Evolutionary conservation across 2,797 vertebrate species (phyloP).

Genomic region (Pantherophis alleghaniensis): DNA sequence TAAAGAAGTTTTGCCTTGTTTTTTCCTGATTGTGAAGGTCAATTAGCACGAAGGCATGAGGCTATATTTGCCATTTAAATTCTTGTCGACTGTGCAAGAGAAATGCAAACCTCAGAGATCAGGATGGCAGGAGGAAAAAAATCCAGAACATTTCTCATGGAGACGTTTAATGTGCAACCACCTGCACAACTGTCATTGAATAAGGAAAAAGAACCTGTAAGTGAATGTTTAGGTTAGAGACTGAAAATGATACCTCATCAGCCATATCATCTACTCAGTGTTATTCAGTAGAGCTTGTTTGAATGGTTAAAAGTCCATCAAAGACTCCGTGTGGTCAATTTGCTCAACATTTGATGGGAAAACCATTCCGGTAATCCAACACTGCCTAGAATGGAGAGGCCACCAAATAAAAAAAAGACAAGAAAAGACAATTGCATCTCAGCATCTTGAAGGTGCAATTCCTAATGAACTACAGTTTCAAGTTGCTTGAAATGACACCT

Average conservation of each 20-base stretch:
- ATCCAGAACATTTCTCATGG: constrained; percentile 52
- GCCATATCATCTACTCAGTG: background rate
- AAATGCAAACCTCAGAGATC: constrained; percentile 57
- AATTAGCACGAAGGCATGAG: constrained; percentile 39
- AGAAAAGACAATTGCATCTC: background rate
- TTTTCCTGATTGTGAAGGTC: constrained; percentile 47
- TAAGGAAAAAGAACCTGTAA: background rate
- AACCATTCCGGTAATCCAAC: background rate
- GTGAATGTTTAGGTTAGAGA: background rate
- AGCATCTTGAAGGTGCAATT: background rate
- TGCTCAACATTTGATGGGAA: background rate
- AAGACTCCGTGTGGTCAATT: background rate
- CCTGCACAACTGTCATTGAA: background rate
- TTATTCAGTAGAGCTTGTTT: background rate
- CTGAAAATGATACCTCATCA: background rate
- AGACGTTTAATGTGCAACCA: constrained; percentile 38
- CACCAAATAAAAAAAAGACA: background rate
- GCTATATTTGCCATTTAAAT: constrained; percentile 46
- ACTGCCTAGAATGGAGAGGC: background rate
- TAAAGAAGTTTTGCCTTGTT: constrained; percentile 47
- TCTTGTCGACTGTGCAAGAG: constrained; percentile 62
- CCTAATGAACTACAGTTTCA: background rate
- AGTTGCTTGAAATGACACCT: background rate
- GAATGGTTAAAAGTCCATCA: background rate
- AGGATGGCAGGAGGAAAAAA: constrained; percentile 38